Percentiles rank a stretch among this genome's conserved stretches.
phyloP scores from a whole-genome alignment of 2,113 vertebrate species.

The Columba janthina region DNA sequence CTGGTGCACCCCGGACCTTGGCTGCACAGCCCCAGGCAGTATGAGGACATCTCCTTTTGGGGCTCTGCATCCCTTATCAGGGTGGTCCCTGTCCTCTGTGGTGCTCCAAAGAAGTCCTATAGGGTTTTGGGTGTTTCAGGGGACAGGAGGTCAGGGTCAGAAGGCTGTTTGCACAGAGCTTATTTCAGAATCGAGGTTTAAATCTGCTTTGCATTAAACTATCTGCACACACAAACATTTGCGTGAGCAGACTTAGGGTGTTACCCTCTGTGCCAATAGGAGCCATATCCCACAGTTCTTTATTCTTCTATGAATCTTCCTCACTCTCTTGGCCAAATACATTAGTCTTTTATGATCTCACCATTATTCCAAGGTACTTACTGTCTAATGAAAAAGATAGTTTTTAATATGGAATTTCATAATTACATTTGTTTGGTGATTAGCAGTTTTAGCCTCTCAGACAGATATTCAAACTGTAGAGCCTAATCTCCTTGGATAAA shows the following conservation, averaged over 20 bases:
- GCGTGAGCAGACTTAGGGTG: background rate
- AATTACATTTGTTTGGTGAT: background rate
- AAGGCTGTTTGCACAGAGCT: background rate
- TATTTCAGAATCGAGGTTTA: background rate
- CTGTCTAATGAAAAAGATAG: background rate
- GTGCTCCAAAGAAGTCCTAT: background rate
- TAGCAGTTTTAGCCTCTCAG: background rate
- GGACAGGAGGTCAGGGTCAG: background rate
- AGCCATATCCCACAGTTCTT: background rate
- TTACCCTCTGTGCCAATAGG: background rate
- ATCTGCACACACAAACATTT: background rate
- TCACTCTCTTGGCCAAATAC: background rate
- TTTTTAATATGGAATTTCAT: slow-evolving; percentile 4
- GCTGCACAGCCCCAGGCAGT: background rate
- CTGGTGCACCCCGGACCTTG: background rate
- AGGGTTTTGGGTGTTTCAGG: background rate
- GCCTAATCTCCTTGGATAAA: background rate
- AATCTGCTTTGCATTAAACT: background rate
- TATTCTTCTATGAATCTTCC: background rate
- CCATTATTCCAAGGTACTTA: background rate
- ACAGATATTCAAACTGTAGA: background rate
- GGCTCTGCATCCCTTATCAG: rapidly evolving
- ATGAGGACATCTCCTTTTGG: too few species aligned
- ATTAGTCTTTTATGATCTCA: slow-evolving; percentile 1
- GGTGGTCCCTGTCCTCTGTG: too few species aligned